Evolutionary conservation across 2,888 invertebrate species (phyloP).

Genomic region (Poecilus cupreus): DNA sequence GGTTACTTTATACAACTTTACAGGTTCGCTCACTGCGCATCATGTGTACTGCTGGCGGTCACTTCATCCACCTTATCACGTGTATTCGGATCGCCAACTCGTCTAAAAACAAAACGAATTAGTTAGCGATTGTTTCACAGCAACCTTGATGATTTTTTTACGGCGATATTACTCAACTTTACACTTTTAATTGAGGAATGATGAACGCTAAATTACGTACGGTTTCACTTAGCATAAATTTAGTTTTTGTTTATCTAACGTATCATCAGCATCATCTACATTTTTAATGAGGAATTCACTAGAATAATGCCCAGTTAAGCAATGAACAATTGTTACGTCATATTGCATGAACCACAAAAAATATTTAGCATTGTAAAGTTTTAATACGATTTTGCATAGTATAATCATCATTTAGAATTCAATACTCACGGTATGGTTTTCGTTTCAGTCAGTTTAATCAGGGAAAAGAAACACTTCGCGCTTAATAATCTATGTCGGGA

Average conservation of each 20-base stretch:
- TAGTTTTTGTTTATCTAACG: conserved; percentile 38
- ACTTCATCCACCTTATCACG: conserved; percentile 82
- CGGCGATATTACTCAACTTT: conserved; percentile 33
- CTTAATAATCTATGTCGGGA: not conserved
- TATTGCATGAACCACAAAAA: conserved; percentile 24
- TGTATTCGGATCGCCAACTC: conserved; percentile 94
- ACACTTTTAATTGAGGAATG: conserved; percentile 37
- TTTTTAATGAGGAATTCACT: conserved; percentile 37
- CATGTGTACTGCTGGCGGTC: not conserved
- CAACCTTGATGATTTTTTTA: conserved; percentile 32
- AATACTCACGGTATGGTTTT: not conserved
- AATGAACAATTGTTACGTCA: conserved; percentile 31
- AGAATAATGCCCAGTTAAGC: conserved; percentile 15
- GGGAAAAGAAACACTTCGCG: not conserved
- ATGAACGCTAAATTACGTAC: conserved; percentile 19
- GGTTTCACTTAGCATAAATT: conserved; percentile 40
- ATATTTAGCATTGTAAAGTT: conserved; percentile 12
- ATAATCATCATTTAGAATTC: not conserved
- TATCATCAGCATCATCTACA: conserved; percentile 33
- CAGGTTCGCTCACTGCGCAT: conserved; percentile 19
- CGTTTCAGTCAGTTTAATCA: conserved; percentile 11
- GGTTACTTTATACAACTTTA: conserved; percentile 55
- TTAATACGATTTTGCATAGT: not conserved
- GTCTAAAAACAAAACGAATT: conserved; percentile 79
- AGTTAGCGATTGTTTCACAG: not conserved